Conservation (phyloP, 1,140 invertebrate genomes). For the Scylla paramamosain region DNA sequence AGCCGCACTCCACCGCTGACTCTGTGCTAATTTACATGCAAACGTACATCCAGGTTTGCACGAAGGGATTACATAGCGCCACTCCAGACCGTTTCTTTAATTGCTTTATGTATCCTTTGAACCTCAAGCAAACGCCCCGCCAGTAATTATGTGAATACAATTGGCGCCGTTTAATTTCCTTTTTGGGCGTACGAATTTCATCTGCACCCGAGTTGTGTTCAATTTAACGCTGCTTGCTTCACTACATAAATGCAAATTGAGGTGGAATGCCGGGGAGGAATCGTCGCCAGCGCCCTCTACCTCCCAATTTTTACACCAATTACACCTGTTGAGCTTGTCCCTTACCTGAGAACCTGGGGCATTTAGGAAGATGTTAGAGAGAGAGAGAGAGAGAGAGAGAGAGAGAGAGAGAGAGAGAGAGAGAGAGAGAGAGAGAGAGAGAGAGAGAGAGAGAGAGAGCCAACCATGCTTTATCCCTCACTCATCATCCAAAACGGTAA, state of each 20-base stretch:
- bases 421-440: too few relatives aligned
- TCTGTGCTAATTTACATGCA: neutral
- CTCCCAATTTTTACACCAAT: neutral
- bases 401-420: too few relatives aligned
- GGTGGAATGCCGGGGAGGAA: neutral
- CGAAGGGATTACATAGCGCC: neutral
- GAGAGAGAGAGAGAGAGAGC: too few relatives aligned
- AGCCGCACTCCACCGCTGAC: neutral
- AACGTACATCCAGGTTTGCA: neutral
- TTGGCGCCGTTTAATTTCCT: neutral
- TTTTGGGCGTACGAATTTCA: constrained; percentile 24
- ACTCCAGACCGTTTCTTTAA: neutral
- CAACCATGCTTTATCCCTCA: too few relatives aligned
- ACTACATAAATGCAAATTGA: constrained; percentile 41
- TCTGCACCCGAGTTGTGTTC: constrained; percentile 28
- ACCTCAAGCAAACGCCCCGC: neutral
- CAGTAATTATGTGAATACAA: neutral
- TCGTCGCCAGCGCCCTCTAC: neutral
- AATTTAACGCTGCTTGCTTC: constrained; percentile 46
- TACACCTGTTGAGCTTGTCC: neutral
- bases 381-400: too few relatives aligned
- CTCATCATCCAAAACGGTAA: too few relatives aligned
- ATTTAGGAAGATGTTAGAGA: neutral
- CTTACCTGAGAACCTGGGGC: neutral
- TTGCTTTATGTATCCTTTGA: neutral